Evolutionary conservation across 2,113 vertebrate species (phyloP), one percentile per base, ranked within the genome.

Genomic region (Mungos mungo): DNA sequence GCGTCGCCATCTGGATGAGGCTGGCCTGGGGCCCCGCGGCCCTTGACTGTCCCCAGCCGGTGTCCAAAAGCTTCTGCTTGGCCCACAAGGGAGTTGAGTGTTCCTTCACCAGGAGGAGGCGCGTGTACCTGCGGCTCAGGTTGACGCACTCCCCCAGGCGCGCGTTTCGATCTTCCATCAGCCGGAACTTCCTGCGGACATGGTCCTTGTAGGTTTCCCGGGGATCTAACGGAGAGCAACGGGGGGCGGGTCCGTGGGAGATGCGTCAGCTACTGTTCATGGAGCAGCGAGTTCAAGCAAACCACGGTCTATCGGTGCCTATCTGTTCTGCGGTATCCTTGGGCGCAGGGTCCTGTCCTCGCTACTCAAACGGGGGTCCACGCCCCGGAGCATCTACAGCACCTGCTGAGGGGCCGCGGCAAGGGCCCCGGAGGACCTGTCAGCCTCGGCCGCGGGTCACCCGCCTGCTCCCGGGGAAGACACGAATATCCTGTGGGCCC

Each of bases 81-180:
- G 69, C 38, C 41, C 96, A 2, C 5, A 14, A 9, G 29, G 97
- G 92, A 0, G 35, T 89, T 0, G 71, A 18, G 72, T 96, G 98
- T 4, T 88, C 96, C 79, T 97, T 82, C 31, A 95, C 88, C 0
- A 98, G 90, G 11, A 98, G 87, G 13, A 98, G 98, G 50, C 60
- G 84, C 0, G 93, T 94, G 93, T 98, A 98, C 5, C 98, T 71
- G 23, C 60, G 45, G 23, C 89, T 92, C 7, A 98, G 89, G 86
- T 93, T 97, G 33, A 96, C 94, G 0, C 11, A 63, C 0, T 98
- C 96, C 0, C 98, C 97, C 0, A 97, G 29, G 14, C 88, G 80
- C 0, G 95, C 89, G 0, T 98, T 98, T 19, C 60, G 94, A 66
- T 98, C 98, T 83, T 98, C 94, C 16, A 98, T 97, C 25, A 89